Evolutionary conservation across 2,888 invertebrate species (phyloP), one percentile per base, ranked within the genome.

Genomic region (Drosophila anomelani): DNA sequence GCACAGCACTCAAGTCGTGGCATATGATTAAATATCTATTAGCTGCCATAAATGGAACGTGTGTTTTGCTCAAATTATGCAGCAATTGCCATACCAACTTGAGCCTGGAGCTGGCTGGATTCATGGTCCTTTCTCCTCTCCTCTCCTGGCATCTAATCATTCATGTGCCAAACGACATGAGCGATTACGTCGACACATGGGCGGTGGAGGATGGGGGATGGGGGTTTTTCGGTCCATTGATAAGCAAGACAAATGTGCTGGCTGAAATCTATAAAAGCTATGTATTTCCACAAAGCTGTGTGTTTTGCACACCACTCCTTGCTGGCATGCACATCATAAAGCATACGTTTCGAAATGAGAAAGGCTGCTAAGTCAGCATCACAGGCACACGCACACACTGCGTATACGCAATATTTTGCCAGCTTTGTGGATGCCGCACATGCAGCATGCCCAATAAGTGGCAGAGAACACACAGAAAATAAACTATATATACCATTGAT

Each of bases 221-320:
- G n/a, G n/a, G n/a, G 7, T 29, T 39, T 34, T 41, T 26, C 26
- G 29, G 39, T 10, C 51, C 49, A 13, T 32, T 49, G 88, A 85
- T 84, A 85, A 85, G 84, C 79, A 79, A 88, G 88, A 85, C 86
- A 88, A 85, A 85, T 88, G 84, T 71, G 79, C 58, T 69, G 76
- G 73, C 46, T 75, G 77, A 83, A 88, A 85, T 85, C 88, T 85
- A 84, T 85, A 88, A 86, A 71, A 72, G 63, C 76, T 51, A 59
- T 61, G 60, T 61, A 17, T 59, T 59, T 81, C 82, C 85, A 85
- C 82, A 82, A 80, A 77, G 86, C 81, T 70, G 78, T 84, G 61
- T 77, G 79, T 70, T 81, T 78, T 73, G 80, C 77, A 80, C 75
- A 41, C 63, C 39, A 64, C 17, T 32, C 85, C 9, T 20, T 20